These are phyloP conservation scores for Myotis planiceps DNA, from an alignment of 2,797 vertebrate genomes.

Conservation along the genomic window DNA sequence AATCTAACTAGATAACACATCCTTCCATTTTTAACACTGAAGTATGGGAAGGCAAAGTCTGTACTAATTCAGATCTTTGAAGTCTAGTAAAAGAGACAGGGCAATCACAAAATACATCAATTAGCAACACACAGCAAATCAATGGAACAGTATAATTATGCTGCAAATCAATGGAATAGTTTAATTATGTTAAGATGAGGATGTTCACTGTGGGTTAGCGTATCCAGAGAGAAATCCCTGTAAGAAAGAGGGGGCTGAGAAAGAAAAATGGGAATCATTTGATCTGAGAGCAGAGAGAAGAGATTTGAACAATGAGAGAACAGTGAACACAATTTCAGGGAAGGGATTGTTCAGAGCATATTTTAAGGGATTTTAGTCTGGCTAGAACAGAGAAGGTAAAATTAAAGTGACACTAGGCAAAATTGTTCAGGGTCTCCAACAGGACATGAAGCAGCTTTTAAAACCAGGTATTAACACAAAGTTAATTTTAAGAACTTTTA, in stretches of 20 bases:
- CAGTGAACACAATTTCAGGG: neutral
- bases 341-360: neutral
- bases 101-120: neutral
- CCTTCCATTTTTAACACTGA: neutral
- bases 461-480: neutral
- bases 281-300: neutral
- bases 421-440: neutral
- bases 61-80: neutral
- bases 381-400: neutral
- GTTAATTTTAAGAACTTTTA: neutral
- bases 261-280: neutral
- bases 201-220: neutral
- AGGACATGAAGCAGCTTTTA: neutral
- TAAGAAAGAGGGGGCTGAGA: neutral
- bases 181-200: fast-evolving
- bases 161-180: fast-evolving
- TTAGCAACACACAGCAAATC: neutral
- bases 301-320: too few species aligned
- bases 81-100: neutral
- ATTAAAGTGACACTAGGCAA: neutral
- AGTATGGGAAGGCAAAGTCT: neutral
- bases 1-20: neutral
- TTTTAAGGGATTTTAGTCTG: fast-evolving
- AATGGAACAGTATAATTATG: fast-evolving
- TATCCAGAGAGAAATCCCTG: neutral